Base-by-base conservation (phyloP, 2,113 vertebrate genomes). In the Alligator mississippiensis region DNA sequence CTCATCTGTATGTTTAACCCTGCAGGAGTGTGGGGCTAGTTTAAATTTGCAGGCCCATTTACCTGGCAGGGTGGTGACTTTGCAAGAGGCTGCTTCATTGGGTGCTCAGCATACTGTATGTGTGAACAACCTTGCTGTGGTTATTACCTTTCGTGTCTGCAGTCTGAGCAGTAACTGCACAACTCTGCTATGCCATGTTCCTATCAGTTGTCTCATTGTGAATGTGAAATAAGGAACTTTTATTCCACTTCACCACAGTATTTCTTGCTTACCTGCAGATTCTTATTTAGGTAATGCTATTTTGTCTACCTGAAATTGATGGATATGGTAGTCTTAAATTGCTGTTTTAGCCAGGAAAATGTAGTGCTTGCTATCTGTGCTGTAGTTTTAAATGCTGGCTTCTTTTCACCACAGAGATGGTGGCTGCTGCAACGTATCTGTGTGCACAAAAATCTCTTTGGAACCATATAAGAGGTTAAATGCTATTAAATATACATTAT, bases 281-380 rank as follows among this genome's bases (percentile, higher is more conserved):
- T 84, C 30, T 94, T 85, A 84, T 38, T 89, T 34, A 63, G 68
- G 11, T 75, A 59, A 9, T 77, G 16, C 54, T 9, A n/a, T 66
- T 93, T 72, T 85, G 18, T 38, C 77, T 87, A 22, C 57, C 89
- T 85, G 25, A 70, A 78, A 82, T 90, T 77, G 80, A 61, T 92
- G 74, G 61, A 24, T 82, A 11, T 18, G 9, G 63, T 19, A 88
- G 57, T 89, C 19, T 76, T 5, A 25, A 81, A 72, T 54, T 84
- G 62, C 61, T 90, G 21, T 77, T 34, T 88, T 81, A 83, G 87
- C 21, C 77, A 47, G 82, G 61, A 82, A 89, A 77, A 93, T 30
- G 21, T 9, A n/a, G 25, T 1, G 0, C 83, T 95, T 47, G 47
- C 47, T 47, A 9, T 47, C 47, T 47, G 47, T 47, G 82, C 30